These are phyloP conservation scores for Drosophila lacteicornis DNA, from an alignment of 1,140 invertebrate genomes.

Conservation along the genomic window DNA sequence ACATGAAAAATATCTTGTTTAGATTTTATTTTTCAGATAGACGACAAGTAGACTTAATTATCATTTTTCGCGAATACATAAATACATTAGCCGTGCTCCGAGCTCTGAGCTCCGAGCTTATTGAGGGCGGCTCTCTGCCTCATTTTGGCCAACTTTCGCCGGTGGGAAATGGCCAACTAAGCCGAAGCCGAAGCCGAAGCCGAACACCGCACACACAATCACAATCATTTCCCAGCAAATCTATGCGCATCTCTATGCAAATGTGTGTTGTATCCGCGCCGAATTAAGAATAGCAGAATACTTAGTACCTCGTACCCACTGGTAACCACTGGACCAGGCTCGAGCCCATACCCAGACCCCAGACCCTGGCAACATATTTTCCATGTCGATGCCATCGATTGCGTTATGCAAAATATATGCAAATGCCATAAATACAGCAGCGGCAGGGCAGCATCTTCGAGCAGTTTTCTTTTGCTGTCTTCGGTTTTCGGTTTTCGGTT, in stretches of 20 bases:
- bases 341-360: neutral
- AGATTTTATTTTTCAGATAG: slow-evolving; percentile 84
- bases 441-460: slow-evolving; percentile 41
- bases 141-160: slow-evolving; percentile 76
- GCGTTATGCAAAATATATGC: slow-evolving; percentile 85
- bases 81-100: slow-evolving; percentile 60
- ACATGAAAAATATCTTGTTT: slow-evolving; percentile 84
- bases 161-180: slow-evolving; percentile 43
- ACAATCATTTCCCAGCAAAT: slow-evolving; percentile 82
- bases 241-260: slow-evolving; percentile 77
- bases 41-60: slow-evolving; percentile 84
- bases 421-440: slow-evolving; percentile 82
- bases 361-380: slow-evolving; percentile 75
- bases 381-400: slow-evolving; percentile 84
- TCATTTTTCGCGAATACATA: slow-evolving; percentile 74
- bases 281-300: slow-evolving; percentile 67
- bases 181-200: slow-evolving; percentile 13
- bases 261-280: slow-evolving; percentile 71
- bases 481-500: slow-evolving; percentile 11
- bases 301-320: slow-evolving; percentile 33
- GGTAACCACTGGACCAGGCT: slow-evolving; percentile 2
- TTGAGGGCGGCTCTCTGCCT: slow-evolving; percentile 64
- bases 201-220: slow-evolving; percentile 56
- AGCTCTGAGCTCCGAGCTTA: slow-evolving; percentile 31
- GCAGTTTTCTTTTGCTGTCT: slow-evolving; percentile 35